Evolutionary conservation across 2,888 invertebrate species (phyloP).

Genomic region (Drosophila meridiana): DNA sequence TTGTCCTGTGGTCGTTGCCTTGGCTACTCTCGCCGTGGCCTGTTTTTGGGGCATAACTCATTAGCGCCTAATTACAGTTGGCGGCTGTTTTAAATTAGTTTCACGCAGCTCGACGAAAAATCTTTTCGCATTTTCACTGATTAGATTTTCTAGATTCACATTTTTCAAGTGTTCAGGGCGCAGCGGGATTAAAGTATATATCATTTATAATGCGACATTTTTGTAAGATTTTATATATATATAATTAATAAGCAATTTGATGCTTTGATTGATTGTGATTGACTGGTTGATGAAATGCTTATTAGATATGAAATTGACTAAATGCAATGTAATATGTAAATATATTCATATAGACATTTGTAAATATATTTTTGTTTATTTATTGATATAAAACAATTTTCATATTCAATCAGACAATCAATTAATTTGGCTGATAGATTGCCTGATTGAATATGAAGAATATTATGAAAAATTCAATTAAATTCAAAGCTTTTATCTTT

Average conservation of each 20-base stretch:
- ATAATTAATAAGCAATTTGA: neutral
- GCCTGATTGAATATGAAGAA: neutral
- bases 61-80: slow-evolving; percentile 66
- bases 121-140: slow-evolving; percentile 35
- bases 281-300: neutral
- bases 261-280: neutral
- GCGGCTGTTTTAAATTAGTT: slow-evolving; percentile 61
- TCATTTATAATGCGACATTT: neutral
- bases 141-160: slow-evolving; percentile 34
- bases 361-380: no score
- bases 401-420: no score
- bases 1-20: slow-evolving; percentile 25
- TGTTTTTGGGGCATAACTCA: slow-evolving; percentile 54
- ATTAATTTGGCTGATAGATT: no score
- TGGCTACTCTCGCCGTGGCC: slow-evolving; percentile 25
- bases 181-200: neutral
- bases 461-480: neutral
- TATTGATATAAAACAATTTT: no score
- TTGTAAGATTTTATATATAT: neutral
- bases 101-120: slow-evolving; percentile 38
- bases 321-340: no score
- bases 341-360: no score
- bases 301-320: neutral
- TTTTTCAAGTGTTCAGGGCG: neutral
- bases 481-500: neutral